Evolutionary conservation across 92 coral and sea anemone genomes (phyloP).

Genomic region (Palythoa heliodiscus): DNA sequence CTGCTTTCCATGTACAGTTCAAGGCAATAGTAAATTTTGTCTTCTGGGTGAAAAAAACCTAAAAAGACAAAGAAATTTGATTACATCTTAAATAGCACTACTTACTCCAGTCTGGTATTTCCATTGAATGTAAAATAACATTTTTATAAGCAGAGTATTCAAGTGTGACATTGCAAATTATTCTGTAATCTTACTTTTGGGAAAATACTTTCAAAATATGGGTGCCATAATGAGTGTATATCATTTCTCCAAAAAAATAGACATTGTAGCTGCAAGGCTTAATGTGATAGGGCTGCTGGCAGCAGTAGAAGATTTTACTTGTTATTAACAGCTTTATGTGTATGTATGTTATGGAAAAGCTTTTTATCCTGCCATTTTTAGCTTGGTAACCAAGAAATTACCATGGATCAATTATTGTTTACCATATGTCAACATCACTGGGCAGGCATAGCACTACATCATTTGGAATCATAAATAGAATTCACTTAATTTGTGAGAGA

Average conservation of each 20-base stretch:
- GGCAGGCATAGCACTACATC: too few relatives aligned
- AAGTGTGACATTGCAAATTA: neutral
- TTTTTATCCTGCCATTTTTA: neutral
- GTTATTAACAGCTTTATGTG: neutral
- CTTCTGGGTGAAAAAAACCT: neutral
- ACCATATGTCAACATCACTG: neutral
- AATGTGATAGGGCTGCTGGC: neutral
- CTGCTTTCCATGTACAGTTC: conserved; percentile 26
- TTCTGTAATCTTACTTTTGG: neutral
- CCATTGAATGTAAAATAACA: neutral
- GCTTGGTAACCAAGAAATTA: neutral
- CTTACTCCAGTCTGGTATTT: neutral
- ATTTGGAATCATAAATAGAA: neutral
- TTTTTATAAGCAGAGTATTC: neutral
- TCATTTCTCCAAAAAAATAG: neutral
- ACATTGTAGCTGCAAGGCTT: neutral
- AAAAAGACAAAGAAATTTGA: neutral
- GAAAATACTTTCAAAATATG: neutral
- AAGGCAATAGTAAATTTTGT: neutral
- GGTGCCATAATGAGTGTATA: neutral
- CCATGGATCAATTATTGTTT: neutral
- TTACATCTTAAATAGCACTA: neutral
- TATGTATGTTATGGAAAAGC: neutral
- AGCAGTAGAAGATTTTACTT: neutral
- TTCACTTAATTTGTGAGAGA: neutral